Base-by-base conservation (phyloP, 2,113 vertebrate species). In the Prochilodus magdalenae region DNA sequence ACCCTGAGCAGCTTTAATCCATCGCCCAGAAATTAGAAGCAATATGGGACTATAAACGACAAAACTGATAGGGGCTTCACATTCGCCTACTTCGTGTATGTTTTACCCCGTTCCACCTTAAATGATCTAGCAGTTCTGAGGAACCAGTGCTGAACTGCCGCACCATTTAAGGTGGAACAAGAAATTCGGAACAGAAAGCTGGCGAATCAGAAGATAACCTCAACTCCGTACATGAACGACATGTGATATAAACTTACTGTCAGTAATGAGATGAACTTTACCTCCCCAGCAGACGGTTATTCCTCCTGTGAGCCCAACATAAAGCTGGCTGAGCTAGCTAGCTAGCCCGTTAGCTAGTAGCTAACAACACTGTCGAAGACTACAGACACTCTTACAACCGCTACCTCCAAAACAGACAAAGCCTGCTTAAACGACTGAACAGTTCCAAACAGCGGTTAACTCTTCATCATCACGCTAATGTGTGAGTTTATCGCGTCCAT, bases 401-500 rank as follows among this genome's bases (percentile, higher is more conserved):
- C 40, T 24, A 20, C 0, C 27, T 49, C 24, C 24, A 36, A 33
- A 60, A 12, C 55, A 29, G 0, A 27, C 7, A 27, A 29, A 29
- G 71, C 67, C 10, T 15, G 6, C 22, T 29, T 62, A 15, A 73
- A 11, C 15, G 30, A n/a, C 24, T 24, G 12, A 57, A 20, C 18
- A 26, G n/a, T 53, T 27, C n/a, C 4, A 22, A 66, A 44, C 2
- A 51, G 30, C 18, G 3, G 27, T 33, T 70, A 44, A 27, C 20
- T 33, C 30, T 1, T 44, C 62, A 24, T 57, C 5, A 33, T 44
- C 18, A 40, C 57, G 0, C 13, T 51, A 0, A 40, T 14, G 49
- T 47, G 27, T 22, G 60, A 22, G 18, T 3, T 59, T 70, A 73
- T 78, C 69, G 36, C n/a, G 40, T 22, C 47, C 82, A 53, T 77